Evolutionary conservation across 2,888 invertebrate genomes (phyloP), one percentile per base, ranked within the genome.

Genomic region (Incurvaria masculella): DNA sequence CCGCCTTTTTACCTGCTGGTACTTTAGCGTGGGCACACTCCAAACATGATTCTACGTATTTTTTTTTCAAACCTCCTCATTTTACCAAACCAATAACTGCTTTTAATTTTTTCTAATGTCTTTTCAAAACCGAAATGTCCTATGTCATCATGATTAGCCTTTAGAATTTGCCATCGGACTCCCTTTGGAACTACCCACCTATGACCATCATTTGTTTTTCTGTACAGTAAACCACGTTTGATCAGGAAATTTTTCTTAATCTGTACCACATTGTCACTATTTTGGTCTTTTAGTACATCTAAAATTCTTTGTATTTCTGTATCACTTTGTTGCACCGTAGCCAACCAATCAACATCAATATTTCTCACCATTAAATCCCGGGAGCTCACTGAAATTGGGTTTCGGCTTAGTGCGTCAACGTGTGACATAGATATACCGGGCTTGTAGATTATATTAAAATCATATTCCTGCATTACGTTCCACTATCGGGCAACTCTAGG

Each of bases 1-100:
- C n/a, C n/a, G n/a, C n/a, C n/a, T n/a, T n/a, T n/a, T n/a, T n/a
- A n/a, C n/a, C n/a, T n/a, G n/a, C n/a, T n/a, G n/a, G n/a, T n/a
- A n/a, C n/a, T 39, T 57, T 57, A 0, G 51, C 19, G 26, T 52
- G 49, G 2, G 52, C 47, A 18, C 55, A 55, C 21, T 52, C 53
- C 16, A 53, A 21, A 41, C 53, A 55, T 10, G 53, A 51, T 1
- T 18, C 16, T 1, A 55, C 52, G 21, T 53, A 54, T 44, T 55
- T 55, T 2, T n/a, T 42, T 47, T 3, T 50, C 16, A 21, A 51
- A 52, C 6, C 11, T 39, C 3, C 51, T 23, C 53, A 55, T 52
- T 27, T 49, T 51, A n/a, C 51, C 41, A 40, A 55, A 55, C 55
- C 52, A 53, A 33, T 52, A 55, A 10, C 27, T 39, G 11, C 42